Conservation (phyloP, 2,113 vertebrate genomes). For the Zosterops lateralis region DNA sequence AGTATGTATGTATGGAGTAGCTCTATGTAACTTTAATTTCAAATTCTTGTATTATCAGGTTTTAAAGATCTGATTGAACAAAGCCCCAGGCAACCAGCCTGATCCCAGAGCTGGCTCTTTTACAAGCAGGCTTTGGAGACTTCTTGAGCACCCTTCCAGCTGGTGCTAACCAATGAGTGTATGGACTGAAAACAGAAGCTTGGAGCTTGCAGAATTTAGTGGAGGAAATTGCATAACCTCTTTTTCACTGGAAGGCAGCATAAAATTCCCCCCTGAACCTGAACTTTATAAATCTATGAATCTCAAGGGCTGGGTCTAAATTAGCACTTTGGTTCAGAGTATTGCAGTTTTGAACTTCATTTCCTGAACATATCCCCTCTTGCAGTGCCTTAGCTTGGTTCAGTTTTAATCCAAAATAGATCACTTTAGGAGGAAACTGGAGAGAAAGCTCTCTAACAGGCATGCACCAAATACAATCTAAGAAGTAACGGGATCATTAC, state of each 20-base stretch:
- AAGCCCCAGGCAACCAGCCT: neutral
- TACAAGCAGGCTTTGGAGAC: neutral
- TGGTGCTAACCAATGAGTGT: neutral
- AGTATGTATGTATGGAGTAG: neutral
- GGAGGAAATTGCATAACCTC: neutral
- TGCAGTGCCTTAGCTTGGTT: neutral
- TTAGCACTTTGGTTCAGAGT: neutral
- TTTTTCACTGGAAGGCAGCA: neutral
- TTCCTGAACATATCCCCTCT: neutral
- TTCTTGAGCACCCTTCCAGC: neutral
- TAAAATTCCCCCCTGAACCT: neutral
- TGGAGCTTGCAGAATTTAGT: neutral
- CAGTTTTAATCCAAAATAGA: neutral
- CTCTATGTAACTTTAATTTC: neutral
- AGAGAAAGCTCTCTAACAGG: neutral
- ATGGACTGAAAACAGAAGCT: neutral
- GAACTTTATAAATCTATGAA: neutral
- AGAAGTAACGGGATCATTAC: neutral
- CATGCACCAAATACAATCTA: neutral
- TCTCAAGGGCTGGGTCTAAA: neutral
- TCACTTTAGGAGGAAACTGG: neutral
- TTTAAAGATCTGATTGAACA: neutral
- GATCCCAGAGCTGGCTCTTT: neutral
- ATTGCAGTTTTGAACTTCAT: neutral
- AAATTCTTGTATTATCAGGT: neutral